These are phyloP conservation scores for Carassius auratus DNA, from an alignment of 2,113 vertebrate species.

Conservation along the genomic window DNA sequence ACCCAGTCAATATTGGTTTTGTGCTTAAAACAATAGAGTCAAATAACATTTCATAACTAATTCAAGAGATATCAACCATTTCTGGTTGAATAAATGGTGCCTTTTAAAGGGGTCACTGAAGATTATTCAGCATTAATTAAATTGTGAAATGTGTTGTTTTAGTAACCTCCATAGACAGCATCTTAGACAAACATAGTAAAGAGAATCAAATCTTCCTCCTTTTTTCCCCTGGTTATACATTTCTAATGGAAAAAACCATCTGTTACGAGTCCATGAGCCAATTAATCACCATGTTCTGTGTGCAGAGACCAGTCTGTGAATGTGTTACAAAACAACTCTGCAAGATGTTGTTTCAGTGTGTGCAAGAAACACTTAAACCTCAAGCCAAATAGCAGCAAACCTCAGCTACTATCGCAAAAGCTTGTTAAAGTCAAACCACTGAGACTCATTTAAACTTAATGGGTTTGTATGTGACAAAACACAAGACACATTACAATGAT, in stretches of 20 bases:
- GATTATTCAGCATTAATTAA: background rate
- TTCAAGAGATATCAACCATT: background rate
- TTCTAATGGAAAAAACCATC: slow-evolving; percentile 1
- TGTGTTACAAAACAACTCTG: slow-evolving; percentile 16
- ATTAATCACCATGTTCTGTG: background rate
- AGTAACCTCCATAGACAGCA: background rate
- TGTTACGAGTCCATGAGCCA: background rate
- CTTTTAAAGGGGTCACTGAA: background rate
- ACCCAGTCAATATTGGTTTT: background rate
- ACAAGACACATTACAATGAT: background rate
- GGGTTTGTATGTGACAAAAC: background rate
- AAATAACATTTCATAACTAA: background rate
- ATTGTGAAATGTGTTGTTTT: background rate
- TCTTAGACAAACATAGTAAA: background rate
- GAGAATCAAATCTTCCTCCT: background rate
- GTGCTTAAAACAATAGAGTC: background rate
- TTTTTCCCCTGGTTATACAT: background rate
- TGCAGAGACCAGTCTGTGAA: background rate
- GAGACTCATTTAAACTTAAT: background rate
- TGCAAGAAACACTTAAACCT: slow-evolving; percentile 10
- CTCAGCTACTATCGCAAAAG: background rate
- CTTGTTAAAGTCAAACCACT: background rate
- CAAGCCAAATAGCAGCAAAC: background rate
- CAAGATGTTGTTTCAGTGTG: slow-evolving; percentile 32
- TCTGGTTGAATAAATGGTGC: background rate